Evolutionary conservation across 2,888 invertebrate genomes (phyloP).

Genomic region (Trachelus stipa): DNA sequence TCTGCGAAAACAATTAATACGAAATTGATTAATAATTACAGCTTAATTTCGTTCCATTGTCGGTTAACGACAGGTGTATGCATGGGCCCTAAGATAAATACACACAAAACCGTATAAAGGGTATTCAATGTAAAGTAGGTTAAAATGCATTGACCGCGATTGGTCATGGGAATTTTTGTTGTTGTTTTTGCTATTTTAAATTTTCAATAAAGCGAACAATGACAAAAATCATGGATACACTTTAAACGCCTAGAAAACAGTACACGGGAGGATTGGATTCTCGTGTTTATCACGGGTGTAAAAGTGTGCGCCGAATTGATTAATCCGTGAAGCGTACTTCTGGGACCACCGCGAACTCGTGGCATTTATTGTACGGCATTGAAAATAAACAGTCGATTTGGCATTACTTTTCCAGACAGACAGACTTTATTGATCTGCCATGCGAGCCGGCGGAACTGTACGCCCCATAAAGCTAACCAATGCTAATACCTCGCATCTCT

Average conservation of each 20-base stretch:
- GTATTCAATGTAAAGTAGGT: not conserved
- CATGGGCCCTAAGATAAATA: not conserved
- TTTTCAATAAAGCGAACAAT: not conserved
- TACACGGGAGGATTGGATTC: not conserved
- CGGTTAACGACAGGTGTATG: not conserved
- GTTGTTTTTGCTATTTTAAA: not conserved
- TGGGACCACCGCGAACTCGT: slow-evolving; percentile 21
- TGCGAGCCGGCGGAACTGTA: slow-evolving; percentile 66
- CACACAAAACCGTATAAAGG: not conserved
- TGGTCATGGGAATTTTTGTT: not conserved
- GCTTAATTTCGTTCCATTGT: slow-evolving; percentile 13
- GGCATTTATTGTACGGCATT: slow-evolving; percentile 30
- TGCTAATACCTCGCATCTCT: slow-evolving; percentile 69
- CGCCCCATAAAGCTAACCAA: slow-evolving; percentile 74
- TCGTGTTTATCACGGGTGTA: not conserved
- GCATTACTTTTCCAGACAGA: slow-evolving; percentile 61
- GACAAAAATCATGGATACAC: not conserved
- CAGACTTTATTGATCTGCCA: slow-evolving; percentile 62
- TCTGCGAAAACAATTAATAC: slow-evolving; percentile 58
- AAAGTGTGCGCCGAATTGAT: not conserved
- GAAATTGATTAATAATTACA: slow-evolving; percentile 62
- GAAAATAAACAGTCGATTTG: slow-evolving; percentile 56
- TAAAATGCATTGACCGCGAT: not conserved
- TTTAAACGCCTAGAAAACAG: not conserved
- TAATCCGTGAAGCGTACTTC: not conserved